Evolutionary conservation across 2,888 invertebrate species (phyloP).

Genomic region (Minunthozetes semirufus): DNA sequence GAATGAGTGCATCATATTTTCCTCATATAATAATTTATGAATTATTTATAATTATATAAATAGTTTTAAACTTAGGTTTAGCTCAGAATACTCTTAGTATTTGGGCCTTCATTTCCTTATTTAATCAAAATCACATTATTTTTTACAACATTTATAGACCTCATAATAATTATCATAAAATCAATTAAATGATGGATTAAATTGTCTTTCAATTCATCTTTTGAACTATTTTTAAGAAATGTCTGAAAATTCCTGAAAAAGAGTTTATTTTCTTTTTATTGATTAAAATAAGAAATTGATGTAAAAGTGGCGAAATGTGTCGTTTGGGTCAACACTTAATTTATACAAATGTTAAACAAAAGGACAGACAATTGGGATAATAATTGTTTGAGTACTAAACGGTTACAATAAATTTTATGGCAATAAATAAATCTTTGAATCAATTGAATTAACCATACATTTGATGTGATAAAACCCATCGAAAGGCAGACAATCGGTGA

Average conservation of each 20-base stretch:
- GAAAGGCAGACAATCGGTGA: not conserved
- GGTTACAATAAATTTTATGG: slow-evolving; percentile 17
- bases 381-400: slow-evolving; percentile 12
- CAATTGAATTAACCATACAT: not conserved
- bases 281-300: not conserved
- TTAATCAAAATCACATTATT: too few species aligned
- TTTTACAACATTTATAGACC: too few species aligned
- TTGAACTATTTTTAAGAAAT: too few species aligned
- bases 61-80: not conserved
- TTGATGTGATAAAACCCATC: not conserved
- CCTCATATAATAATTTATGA: not conserved
- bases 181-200: too few species aligned
- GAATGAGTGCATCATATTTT: not conserved
- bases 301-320: not conserved
- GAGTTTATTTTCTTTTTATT: too few species aligned
- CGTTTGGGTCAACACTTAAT: not conserved
- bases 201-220: too few species aligned
- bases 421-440: slow-evolving; percentile 21
- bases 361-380: not conserved
- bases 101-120: too few species aligned
- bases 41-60: not conserved
- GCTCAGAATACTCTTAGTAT: too few species aligned
- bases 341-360: not conserved
- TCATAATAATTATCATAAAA: too few species aligned
- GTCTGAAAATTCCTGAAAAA: too few species aligned